A percentile compares a stretch with the other conserved stretches of the same genome.
Evolutionary conservation across 1,140 invertebrate species (phyloP).

Genomic region (Penaeus japonicus): DNA sequence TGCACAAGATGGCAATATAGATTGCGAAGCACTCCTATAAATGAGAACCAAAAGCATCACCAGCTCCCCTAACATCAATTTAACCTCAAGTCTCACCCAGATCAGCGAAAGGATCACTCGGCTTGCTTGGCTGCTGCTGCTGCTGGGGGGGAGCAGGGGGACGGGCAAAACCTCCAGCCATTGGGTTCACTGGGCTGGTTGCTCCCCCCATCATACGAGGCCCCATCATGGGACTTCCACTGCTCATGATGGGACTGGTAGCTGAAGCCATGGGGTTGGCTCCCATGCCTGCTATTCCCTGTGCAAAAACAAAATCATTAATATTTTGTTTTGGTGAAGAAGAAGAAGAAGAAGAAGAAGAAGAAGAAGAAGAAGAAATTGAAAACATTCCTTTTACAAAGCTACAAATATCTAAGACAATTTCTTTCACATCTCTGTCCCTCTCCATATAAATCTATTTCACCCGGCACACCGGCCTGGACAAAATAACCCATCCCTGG

Average conservation of each 20-base stretch:
- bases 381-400: no score
- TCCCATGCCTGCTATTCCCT: neutral
- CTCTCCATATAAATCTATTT: no score
- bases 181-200: constrained; percentile 28
- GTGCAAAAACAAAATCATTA: neutral
- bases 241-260: constrained; percentile 12
- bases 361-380: neutral
- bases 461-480: no score
- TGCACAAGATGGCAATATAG: no score
- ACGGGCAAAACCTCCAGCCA: neutral
- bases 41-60: no score
- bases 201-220: constrained; percentile 25
- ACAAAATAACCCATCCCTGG: no score
- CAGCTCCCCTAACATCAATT: neutral
- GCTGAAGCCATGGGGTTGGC: neutral
- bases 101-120: constrained; percentile 57
- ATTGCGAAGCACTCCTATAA: no score
- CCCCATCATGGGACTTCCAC: constrained; percentile 25
- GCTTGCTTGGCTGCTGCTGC: constrained; percentile 35
- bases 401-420: no score
- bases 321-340: no score
- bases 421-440: no score
- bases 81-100: constrained; percentile 27
- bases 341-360: neutral
- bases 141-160: constrained; percentile 28